Base-by-base conservation (phyloP, 2,888 invertebrate genomes). In the Pteria penguin region DNA sequence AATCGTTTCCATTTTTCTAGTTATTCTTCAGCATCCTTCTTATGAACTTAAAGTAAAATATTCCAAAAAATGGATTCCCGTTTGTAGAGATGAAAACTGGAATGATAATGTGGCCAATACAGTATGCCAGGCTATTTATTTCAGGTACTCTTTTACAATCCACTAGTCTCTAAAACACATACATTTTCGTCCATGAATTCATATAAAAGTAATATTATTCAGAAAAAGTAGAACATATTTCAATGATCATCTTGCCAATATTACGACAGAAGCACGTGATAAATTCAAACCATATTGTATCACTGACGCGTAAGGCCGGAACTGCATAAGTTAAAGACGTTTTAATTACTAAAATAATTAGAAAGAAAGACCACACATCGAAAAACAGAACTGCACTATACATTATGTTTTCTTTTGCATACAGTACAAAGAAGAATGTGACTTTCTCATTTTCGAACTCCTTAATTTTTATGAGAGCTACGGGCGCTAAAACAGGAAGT, bases 111-210 rank as follows among this genome's bases (percentile, higher is more conserved):
- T 45, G 8, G 8, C 45, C 5, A 55, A 79, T 33, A 36, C 68
- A 11, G 79, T 82, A 26, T 84, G 84, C 60, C 36, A 60, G 29
- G 33, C 65, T 26, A 26, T 66, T 1, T 70, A 52, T 14, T 65
- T 36, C 55, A 62, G 77, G 83, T 84, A 60, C 62, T 66, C 29
- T 14, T 2, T 24, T 36, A n/a, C n/a, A n/a, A n/a, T n/a, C n/a
- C n/a, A n/a, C n/a, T n/a, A n/a, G n/a, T n/a, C n/a, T n/a, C n/a
- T n/a, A n/a, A n/a, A n/a, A n/a, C n/a, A n/a, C n/a, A n/a, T n/a
- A n/a, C n/a, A n/a, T n/a, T n/a, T n/a, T n/a, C n/a, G n/a, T n/a
- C n/a, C n/a, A n/a, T n/a, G n/a, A n/a, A n/a, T n/a, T n/a, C n/a
- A n/a, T n/a, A n/a, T n/a, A n/a, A n/a, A n/a, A n/a, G n/a, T n/a